Conservation (phyloP, 2,888 invertebrate species). For the Homarus gammarus region DNA sequence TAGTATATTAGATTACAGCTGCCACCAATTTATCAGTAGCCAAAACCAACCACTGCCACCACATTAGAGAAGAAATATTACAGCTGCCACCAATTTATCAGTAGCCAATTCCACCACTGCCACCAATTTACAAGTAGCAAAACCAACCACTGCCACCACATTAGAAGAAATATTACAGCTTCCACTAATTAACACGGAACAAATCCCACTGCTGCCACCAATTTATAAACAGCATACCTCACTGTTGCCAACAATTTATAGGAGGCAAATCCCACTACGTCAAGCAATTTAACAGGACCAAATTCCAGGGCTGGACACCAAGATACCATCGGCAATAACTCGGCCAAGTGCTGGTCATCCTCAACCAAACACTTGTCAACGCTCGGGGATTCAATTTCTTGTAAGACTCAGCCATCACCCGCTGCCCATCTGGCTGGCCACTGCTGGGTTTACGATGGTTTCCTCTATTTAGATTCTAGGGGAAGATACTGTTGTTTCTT, state of each 20-base stretch:
- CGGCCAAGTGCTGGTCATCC: background rate
- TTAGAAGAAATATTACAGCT: background rate
- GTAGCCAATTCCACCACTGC: no score
- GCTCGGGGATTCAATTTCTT: background rate
- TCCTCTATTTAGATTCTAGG: background rate
- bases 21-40: no score
- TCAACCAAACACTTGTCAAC: background rate
- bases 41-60: no score
- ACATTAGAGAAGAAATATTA: no score
- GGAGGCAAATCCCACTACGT: background rate
- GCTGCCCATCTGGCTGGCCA: background rate
- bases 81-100: no score
- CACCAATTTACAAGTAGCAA: background rate
- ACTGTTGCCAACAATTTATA: background rate
- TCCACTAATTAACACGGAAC: background rate
- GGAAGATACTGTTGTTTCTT: background rate
- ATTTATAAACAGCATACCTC: no score
- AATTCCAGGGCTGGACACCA: background rate
- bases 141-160: background rate
- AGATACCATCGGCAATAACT: background rate
- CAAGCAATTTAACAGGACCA: no score
- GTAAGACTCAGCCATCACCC: background rate
- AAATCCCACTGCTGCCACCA: background rate
- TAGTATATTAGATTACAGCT: no score
- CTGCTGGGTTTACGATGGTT: background rate